A percentile compares a stretch with the other conserved stretches of the same genome.
Conservation (phyloP, 2,888 invertebrate species). For the Pardosa pseudoannulata region DNA sequence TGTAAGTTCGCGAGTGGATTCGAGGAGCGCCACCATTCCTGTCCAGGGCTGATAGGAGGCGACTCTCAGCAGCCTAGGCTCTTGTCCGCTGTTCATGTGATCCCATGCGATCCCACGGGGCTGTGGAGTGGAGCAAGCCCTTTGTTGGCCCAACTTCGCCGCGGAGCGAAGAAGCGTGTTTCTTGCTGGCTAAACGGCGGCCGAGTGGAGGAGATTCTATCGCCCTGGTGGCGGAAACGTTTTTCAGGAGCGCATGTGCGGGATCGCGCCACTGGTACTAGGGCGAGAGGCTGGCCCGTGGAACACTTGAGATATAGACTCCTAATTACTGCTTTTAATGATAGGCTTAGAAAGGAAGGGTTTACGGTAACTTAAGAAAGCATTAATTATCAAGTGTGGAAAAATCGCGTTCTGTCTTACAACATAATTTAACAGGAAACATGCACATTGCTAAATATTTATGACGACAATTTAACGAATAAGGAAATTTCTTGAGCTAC, state of each 20-base stretch:
- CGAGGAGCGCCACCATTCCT: not conserved
- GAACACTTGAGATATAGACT: conserved; percentile 32
- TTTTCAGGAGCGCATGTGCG: conserved; percentile 52
- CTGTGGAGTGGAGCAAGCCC: not conserved
- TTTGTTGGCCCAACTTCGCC: not conserved
- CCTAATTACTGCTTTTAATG: conserved; percentile 54
- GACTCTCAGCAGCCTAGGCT: not conserved
- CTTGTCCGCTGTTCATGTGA: not conserved
- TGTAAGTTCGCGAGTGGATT: not conserved
- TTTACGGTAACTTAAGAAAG: conserved; percentile 25
- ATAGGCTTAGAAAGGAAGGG: conserved; percentile 42
- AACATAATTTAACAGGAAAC: not conserved
- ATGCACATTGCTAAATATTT: not conserved
- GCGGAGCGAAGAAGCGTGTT: conserved; percentile 12
- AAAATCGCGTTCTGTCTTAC: not conserved
- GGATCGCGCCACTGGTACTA: conserved; percentile 39
- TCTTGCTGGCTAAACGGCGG: conserved; percentile 30
- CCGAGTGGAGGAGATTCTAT: conserved; percentile 35
- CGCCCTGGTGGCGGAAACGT: conserved; percentile 50
- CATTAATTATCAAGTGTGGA: conserved; percentile 32
- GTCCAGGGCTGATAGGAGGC: not conserved
- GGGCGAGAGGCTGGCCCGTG: conserved; percentile 16
- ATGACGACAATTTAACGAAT: too few species aligned
- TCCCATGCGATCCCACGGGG: not conserved
- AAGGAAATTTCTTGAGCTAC: too few species aligned